phyloP scores from a whole-genome alignment of 2,888 invertebrate genomes.

The Chalcosyrphus nemorum region DNA sequence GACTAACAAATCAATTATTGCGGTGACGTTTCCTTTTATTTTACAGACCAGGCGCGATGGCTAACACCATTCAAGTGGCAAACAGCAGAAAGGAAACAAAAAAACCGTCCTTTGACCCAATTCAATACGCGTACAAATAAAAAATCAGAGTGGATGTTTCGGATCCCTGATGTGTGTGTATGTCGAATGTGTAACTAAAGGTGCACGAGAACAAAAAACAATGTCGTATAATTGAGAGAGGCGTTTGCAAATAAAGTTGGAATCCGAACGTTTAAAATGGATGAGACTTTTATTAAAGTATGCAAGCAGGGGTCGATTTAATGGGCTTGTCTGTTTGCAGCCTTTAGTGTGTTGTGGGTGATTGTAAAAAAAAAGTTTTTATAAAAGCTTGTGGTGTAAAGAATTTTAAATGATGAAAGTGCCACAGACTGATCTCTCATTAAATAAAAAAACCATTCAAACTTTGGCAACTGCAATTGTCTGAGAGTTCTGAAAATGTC shows the following conservation, averaged over 20 bases:
- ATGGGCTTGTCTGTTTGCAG: background rate
- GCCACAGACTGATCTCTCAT: no score
- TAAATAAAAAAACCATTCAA: no score
- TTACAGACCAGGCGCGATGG: constrained; percentile 30
- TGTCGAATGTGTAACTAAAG: constrained; percentile 19
- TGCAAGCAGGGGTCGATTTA: constrained; percentile 33
- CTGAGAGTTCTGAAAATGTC: no score
- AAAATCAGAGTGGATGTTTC: background rate
- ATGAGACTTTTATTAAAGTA: constrained; percentile 52
- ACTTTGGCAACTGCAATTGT: no score
- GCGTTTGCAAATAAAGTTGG: constrained; percentile 46
- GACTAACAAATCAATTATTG: constrained; percentile 67
- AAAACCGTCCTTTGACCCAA: constrained; percentile 49
- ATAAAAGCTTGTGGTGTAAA: no score
- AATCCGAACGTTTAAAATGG: constrained; percentile 42
- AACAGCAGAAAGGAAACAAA: background rate
- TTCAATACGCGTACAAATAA: constrained; percentile 31
- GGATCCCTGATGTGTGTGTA: background rate
- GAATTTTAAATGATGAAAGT: no score
- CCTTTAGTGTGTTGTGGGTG: background rate
- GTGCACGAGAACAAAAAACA: constrained; percentile 19
- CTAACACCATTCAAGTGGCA: constrained; percentile 23
- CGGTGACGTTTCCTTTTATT: constrained; percentile 60
- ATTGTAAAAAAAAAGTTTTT: no score
- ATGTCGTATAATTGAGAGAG: constrained; percentile 40